Evolutionary conservation across 2,797 vertebrate species (phyloP).

Genomic region (Kryptopterus vitreolus): DNA sequence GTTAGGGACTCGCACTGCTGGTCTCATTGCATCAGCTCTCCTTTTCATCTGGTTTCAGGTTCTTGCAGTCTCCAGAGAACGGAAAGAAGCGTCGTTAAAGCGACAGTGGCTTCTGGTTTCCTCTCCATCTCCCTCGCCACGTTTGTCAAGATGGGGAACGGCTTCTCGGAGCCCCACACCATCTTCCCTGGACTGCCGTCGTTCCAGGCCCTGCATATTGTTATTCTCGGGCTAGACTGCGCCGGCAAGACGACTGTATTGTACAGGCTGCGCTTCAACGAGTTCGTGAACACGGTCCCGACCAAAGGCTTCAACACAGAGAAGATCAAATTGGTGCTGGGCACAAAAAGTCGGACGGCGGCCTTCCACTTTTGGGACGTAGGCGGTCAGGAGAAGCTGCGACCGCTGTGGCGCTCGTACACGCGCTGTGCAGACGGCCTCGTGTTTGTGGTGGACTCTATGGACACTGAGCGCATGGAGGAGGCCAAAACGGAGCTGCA

Average conservation of each 20-base stretch:
- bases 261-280: conserved; percentile 90
- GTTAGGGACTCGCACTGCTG: conserved; percentile 51
- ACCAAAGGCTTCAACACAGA: conserved; percentile 94
- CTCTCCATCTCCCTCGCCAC: conserved; percentile 19
- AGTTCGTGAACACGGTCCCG: conserved; percentile 94
- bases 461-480: conserved; percentile 87
- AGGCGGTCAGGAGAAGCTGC: conserved; percentile 91
- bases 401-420: conserved; percentile 93
- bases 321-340: conserved; percentile 84
- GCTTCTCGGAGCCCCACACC: conserved; percentile 64
- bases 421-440: conserved; percentile 92
- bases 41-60: conserved; percentile 61
- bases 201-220: conserved; percentile 91
- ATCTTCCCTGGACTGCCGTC: conserved; percentile 81
- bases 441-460: conserved; percentile 95
- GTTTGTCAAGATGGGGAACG: conserved; percentile 67
- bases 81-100: conserved; percentile 54
- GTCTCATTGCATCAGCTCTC: conserved; percentile 59
- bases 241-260: conserved; percentile 94
- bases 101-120: conserved; percentile 41
- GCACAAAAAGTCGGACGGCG: conserved; percentile 73
- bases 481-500: conserved; percentile 92
- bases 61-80: conserved; percentile 52
- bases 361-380: conserved; percentile 95
- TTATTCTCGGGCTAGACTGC: conserved; percentile 91